Conservation (phyloP, 2,113 vertebrate species). For the Piaya cayana region DNA sequence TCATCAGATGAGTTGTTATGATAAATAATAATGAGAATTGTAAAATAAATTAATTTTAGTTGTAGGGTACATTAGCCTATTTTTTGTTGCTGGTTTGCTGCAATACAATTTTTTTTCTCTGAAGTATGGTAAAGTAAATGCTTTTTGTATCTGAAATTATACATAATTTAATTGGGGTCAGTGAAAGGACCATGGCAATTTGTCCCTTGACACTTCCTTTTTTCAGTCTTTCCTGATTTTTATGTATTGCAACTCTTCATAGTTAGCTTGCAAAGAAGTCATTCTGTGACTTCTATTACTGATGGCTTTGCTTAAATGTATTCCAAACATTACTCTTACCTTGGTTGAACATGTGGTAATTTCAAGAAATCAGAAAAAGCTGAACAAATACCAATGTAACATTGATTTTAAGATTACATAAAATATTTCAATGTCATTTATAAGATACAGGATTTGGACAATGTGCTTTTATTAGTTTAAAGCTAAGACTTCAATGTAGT, state of each 20-base stretch:
- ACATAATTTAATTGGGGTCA: not conserved
- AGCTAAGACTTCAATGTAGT: not conserved
- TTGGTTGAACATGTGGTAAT: not conserved
- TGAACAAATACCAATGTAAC: not conserved
- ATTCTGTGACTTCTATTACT: not conserved
- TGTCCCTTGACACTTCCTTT: not conserved
- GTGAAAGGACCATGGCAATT: not conserved
- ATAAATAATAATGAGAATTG: not conserved
- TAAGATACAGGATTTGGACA: not conserved
- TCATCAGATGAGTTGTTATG: not conserved
- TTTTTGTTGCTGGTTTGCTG: not conserved
- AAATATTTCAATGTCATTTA: not conserved
- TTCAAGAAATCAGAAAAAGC: not conserved
- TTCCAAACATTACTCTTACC: not conserved
- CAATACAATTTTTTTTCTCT: not conserved
- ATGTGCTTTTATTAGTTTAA: not conserved
- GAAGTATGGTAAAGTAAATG: not conserved
- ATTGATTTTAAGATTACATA: not conserved
- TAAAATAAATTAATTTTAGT: not conserved
- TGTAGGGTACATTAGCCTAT: not conserved
- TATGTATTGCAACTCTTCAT: not conserved
- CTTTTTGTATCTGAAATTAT: not conserved
- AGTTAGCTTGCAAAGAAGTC: not conserved
- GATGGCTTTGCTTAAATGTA: not conserved
- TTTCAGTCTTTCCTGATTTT: not conserved